A percentile compares a stretch with the other conserved stretches of the same genome.
Conservation (phyloP, 2,888 invertebrate genomes). For the Papilio gigon region DNA sequence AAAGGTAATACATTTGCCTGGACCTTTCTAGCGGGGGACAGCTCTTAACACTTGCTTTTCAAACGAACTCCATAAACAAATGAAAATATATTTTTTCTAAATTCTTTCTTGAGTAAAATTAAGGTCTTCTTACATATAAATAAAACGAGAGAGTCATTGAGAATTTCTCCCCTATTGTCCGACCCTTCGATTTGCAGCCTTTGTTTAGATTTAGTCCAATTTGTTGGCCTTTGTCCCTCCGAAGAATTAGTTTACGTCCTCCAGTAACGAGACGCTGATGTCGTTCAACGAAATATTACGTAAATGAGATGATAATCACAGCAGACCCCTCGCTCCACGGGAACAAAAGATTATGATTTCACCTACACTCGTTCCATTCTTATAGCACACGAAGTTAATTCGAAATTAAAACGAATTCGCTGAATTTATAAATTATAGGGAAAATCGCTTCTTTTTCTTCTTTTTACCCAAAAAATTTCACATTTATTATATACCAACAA, state of each 20-base stretch:
- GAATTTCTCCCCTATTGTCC: neutral
- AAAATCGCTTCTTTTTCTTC: too few relatives aligned
- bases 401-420: too few relatives aligned
- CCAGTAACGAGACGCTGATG: slow-evolving; percentile 12
- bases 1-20: neutral
- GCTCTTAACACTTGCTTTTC: too few relatives aligned
- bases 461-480: too few relatives aligned
- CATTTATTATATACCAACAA: too few relatives aligned
- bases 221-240: slow-evolving; percentile 33
- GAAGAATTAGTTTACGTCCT: slow-evolving; percentile 10
- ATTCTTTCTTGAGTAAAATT: neutral
- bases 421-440: too few relatives aligned
- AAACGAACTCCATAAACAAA: neutral
- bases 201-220: slow-evolving; percentile 38
- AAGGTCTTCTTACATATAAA: neutral
- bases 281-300: slow-evolving; percentile 1
- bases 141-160: neutral
- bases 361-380: neutral
- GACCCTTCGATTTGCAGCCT: slow-evolving; percentile 31
- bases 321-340: neutral
- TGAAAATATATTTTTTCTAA: neutral
- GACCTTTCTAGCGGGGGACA: neutral
- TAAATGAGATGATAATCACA: slow-evolving; percentile 8
- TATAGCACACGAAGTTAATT: neutral
- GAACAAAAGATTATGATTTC: neutral